Evolutionary conservation across 2,888 invertebrate genomes (phyloP), one percentile per base, ranked within the genome.

Genomic region (Sclerodermus sp.): DNA sequence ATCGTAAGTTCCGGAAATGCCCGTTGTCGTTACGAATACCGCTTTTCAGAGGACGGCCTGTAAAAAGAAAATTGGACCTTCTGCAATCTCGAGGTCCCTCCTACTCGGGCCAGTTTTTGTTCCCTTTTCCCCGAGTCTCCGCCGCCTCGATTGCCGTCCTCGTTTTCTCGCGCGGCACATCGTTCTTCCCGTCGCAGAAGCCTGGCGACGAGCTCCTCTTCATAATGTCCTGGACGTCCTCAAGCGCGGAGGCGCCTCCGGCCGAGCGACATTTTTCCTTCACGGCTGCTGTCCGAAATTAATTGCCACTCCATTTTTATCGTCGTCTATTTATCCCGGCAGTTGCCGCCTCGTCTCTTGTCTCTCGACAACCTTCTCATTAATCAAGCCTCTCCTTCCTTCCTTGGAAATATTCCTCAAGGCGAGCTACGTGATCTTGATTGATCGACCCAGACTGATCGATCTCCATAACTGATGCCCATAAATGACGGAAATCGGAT

Each of bases 251-350:
- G 53, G 45, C 54, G 56, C 51, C 60, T 49, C 46, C 46, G 49
- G 51, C 49, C 43, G 17, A 41, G 40, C 51, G 64, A 58, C 59
- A 45, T 57, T 56, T 57, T 57, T 54, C 51, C 57, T 59, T 59
- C 61, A 48, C 57, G 48, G 53, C 53, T 55, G 58, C 60, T 64
- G 65, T 66, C 69, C 68, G 55, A 68, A 71, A 70, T 70, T 70
- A 70, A 70, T 70, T 71, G 67, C 69, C 67, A 69, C 69, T 68
- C 64, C 64, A 67, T 63, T 70, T 71, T 71, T 71, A 70, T 70
- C 67, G 64, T 60, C 71, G 60, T 65, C 70, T 69, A 71, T 71
- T 70, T 68, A 65, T 65, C 58, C 62, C 57, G 57, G 59, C 67
- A 63, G 67, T 66, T 66, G 64, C 64, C 66, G 57, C 60, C 59